Evolutionary conservation across 2,888 invertebrate genomes (phyloP).

Genomic region (Polydesmus complanatus): DNA sequence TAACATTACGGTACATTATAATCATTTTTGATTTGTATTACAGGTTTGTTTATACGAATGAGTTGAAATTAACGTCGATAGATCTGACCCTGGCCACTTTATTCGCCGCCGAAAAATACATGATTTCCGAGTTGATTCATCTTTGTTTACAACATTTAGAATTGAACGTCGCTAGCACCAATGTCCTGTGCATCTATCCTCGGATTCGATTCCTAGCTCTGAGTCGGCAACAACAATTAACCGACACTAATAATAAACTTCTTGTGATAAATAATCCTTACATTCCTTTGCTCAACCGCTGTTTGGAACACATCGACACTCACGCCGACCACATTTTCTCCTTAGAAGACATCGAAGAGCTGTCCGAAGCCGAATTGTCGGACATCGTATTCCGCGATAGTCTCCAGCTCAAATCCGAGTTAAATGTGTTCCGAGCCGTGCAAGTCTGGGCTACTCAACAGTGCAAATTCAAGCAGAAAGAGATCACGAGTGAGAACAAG

Average conservation of each 20-base stretch:
- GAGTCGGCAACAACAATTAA: background rate
- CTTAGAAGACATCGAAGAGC: slow-evolving; percentile 43
- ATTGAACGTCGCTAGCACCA: slow-evolving; percentile 46
- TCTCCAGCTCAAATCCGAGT: slow-evolving; percentile 48
- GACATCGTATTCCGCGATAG: slow-evolving; percentile 41
- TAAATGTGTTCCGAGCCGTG: slow-evolving; percentile 42
- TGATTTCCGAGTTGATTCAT: slow-evolving; percentile 52
- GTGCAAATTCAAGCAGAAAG: slow-evolving; percentile 40
- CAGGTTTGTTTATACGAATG: slow-evolving; percentile 50
- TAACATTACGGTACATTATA: too few species aligned
- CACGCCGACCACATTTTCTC: slow-evolving; percentile 41
- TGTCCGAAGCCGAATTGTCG: slow-evolving; percentile 43
- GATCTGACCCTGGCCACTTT: slow-evolving; percentile 53
- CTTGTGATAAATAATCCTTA: background rate
- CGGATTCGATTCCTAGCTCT: background rate
- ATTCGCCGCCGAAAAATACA: slow-evolving; percentile 57
- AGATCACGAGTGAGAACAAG: slow-evolving; percentile 39
- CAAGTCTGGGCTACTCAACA: slow-evolving; percentile 46
- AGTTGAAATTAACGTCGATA: slow-evolving; percentile 46
- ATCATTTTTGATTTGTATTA: too few species aligned
- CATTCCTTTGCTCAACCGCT: slow-evolving; percentile 44
- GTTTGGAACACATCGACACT: slow-evolving; percentile 47
- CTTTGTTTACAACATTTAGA: slow-evolving; percentile 53
- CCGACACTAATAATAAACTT: background rate
- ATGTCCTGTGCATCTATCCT: slow-evolving; percentile 48